Conservation (phyloP, 1,140 invertebrate genomes). For the Portunus trituberculatus region DNA sequence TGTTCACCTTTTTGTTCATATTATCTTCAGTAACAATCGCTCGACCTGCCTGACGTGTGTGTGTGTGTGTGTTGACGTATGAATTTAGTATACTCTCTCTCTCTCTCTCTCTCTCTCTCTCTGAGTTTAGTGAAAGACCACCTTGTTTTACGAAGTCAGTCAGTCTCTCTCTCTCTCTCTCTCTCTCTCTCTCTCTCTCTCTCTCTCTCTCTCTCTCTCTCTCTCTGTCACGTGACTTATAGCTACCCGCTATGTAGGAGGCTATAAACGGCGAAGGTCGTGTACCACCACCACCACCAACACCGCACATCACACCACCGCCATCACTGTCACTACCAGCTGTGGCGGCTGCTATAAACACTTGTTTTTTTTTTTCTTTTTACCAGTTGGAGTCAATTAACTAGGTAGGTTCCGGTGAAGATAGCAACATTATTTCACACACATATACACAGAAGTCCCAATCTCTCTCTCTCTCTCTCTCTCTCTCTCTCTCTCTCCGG, state of each 20-base stretch:
- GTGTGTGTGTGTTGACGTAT: not conserved
- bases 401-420: too few relatives aligned
- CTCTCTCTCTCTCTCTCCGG: not conserved
- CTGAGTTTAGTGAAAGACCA: too few relatives aligned
- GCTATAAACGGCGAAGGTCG: not conserved
- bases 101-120: too few relatives aligned
- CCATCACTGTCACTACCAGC: not conserved
- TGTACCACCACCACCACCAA: not conserved
- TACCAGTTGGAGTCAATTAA: too few relatives aligned
- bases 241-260: not conserved
- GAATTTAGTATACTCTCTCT: not conserved
- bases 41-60: not conserved
- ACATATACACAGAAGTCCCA: too few relatives aligned
- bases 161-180: too few relatives aligned
- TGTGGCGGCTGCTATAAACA: not conserved
- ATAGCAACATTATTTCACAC: too few relatives aligned
- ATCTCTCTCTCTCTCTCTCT: not conserved
- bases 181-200: too few relatives aligned
- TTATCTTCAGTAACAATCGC: not conserved
- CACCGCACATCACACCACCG: not conserved
- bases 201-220: not conserved
- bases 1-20: too few relatives aligned
- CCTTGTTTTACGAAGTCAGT: too few relatives aligned
- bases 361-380: not conserved
- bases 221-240: not conserved